Base-by-base conservation (phyloP, 2,113 vertebrate species). In the Oryzias woworae region DNA sequence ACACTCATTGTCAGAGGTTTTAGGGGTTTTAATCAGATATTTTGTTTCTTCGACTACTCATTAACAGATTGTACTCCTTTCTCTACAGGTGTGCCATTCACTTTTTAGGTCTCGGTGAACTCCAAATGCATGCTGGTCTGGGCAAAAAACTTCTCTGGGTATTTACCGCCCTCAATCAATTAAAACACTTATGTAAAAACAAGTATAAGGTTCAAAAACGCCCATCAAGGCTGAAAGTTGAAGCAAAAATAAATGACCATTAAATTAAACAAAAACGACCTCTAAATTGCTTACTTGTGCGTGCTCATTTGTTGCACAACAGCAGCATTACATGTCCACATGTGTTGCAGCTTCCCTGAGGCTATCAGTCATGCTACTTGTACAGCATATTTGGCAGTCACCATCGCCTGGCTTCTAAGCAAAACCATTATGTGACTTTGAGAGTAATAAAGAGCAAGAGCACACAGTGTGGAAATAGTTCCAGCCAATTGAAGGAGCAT, bases 11-110 rank as follows among this genome's bases (percentile, higher is more conserved):
- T 71, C 69, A 88, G 75, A 79, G 80, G 73, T 72, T 62, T 78
- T 67, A 80, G 57, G 75, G 62, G 63, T 63, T 69, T 70, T 73
- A 73, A 86, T 78, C 54, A 53, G 62, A 58, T 73, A 66, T 58
- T 50, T 63, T 44, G 72, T 85, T 85, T 83, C 77, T 75, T 82
- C 82, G 80, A 81, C 77, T 77, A 80, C 74, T 83, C 74, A 84
- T 83, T 76, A 84, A 66, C 78, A 80, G 66, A 69, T 75, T 71
- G 80, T 85, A 87, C 81, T 77, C 60, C 50, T 66, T 69, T 73
- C 75, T 71, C 71, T 72, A n/a, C 15, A 46, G 71, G 73, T 73
- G 73, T 72, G 72, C 44, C 58, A 58, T 68, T 73, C 56, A 69
- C 28, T 65, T 45, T 41, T 55, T 45, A 20, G 28, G 14, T 63